Base-by-base conservation (phyloP, 2,888 invertebrate genomes). In the Cabera pusaria region DNA sequence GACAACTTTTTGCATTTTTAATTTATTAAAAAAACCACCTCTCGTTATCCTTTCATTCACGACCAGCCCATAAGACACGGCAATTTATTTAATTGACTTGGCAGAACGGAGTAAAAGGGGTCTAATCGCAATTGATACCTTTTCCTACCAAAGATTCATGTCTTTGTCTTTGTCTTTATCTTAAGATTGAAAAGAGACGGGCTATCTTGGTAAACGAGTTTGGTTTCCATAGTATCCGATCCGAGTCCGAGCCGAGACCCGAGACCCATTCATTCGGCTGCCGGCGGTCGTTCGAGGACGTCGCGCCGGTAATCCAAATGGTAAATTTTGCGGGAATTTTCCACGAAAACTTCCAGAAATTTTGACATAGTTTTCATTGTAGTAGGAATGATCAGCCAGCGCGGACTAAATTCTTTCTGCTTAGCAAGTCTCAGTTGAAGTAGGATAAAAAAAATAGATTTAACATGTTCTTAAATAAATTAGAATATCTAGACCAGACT, bases 211-310 rank as follows among this genome's bases (percentile, higher is more conserved):
- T 44, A 29, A 54, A 47, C 45, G 57, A 58, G 55, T 52, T 55
- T 34, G 22, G 41, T 52, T 54, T 36, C 36, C 42, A 39, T 59
- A 49, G 62, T 64, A 62, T 43, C 37, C 42, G 36, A 51, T 48
- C 43, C 41, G n/a, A n/a, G n/a, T n/a, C n/a, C n/a, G n/a, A n/a
- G n/a, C n/a, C n/a, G n/a, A n/a, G n/a, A n/a, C n/a, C n/a, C n/a
- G 43, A 38, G 44, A 49, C 46, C 56, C 61, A 60, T 63, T 73
- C 73, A 69, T 58, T 70, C 71, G 59, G 56, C 53, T 53, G 62
- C 56, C 71, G 63, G 56, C 56, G 47, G 62, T 54, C 56, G 62
- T 50, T 58, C 50, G 49, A 51, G 59, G 59, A 40, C 55, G 64
- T 49, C 56, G 66, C 51, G 54, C 55, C 31, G 43, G 21, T 22